Evolutionary conservation across 2,888 invertebrate species (phyloP).

Genomic region (Luperina nickerlii): DNA sequence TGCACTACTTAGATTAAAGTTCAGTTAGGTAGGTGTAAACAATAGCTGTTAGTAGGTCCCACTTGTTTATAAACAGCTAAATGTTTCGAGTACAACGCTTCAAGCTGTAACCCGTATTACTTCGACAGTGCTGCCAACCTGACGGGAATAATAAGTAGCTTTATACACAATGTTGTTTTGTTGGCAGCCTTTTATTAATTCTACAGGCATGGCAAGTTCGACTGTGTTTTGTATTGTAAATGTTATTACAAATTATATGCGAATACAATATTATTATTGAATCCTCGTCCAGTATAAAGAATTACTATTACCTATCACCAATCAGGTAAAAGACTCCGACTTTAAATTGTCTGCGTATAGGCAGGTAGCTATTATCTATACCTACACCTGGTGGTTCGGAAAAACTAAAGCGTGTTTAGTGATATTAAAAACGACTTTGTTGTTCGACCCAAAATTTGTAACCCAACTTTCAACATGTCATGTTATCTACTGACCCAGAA

Average conservation of each 20-base stretch:
- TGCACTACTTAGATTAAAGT: conserved; percentile 34
- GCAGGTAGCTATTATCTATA: neutral
- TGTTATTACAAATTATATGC: conserved; percentile 29
- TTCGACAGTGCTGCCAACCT: conserved; percentile 38
- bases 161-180: conserved; percentile 26
- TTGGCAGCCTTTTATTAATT: conserved; percentile 44
- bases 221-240: conserved; percentile 32
- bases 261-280: neutral
- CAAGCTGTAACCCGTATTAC: conserved; percentile 55
- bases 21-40: conserved; percentile 39
- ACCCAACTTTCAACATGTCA: neutral
- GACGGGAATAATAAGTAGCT: conserved; percentile 48
- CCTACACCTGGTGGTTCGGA: neutral
- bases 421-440: neutral
- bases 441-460: neutral
- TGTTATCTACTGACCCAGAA: neutral
- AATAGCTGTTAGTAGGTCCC: conserved; percentile 18
- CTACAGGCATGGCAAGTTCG: conserved; percentile 14
- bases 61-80: conserved; percentile 55
- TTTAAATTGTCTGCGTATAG: neutral
- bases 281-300: neutral
- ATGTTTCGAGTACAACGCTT: conserved; percentile 39
- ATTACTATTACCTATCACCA: neutral
- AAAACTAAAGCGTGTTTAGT: neutral
- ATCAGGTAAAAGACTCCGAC: neutral